Base-by-base conservation (phyloP, 2,797 vertebrate genomes). In the Hemibagrus guttatus region DNA sequence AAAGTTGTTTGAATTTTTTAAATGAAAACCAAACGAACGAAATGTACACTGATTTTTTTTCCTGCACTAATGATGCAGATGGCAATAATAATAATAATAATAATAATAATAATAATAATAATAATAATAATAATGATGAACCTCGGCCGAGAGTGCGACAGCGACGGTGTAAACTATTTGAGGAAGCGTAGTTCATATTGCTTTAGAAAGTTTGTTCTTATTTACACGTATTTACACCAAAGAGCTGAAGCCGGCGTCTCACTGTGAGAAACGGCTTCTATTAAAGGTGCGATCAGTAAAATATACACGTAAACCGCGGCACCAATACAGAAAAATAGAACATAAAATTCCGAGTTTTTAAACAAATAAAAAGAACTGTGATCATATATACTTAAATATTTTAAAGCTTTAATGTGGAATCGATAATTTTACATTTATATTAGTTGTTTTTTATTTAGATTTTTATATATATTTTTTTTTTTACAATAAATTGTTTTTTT, bases 141-240 rank as follows among this genome's bases (percentile, higher is more conserved):
- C 72, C 28, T 42, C 52, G 49, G 81, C 23, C 9, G 3, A 17
- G 39, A 26, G 8, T 59, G 31, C 16, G 13, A 46, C n/a, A 64
- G 31, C 16, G 13, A 46, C n/a, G 49, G 46, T 82, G 81, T 82
- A 66, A 64, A 82, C 61, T 46, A 52, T 52, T 83, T 23, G 52
- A 56, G 81, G 81, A 83, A 69, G 81, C 49, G 17, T 71, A 14
- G 49, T 31, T 83, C 28, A 39, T 83, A 83, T 83, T 71, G 81
- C 81, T 69, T 16, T 26, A 56, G 64, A 58, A 83, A 19, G 81
- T 42, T n/a, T n/a, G 19, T 83, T 54, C 11, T 68, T 52, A 52
- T 69, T 35, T 54, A 35, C 28, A 54, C 3, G 0, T 5, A 28
- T 68, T 69, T 54, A 35, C 49, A 54, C 1, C 12, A 35, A 5